Evolutionary conservation across 2,888 invertebrate genomes (phyloP).

Genomic region (Antheraea assamensis): DNA sequence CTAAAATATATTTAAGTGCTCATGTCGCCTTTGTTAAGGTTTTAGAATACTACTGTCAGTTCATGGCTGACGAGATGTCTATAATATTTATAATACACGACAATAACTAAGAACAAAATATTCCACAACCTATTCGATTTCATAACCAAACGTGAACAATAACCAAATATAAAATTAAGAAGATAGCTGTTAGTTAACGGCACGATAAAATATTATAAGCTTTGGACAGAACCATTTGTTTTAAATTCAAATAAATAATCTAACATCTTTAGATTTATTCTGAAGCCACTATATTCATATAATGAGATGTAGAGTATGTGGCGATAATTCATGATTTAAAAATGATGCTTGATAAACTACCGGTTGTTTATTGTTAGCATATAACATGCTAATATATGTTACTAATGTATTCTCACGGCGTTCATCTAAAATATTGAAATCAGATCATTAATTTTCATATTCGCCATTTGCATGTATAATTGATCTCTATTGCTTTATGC

Average conservation of each 20-base stretch:
- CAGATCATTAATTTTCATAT: conserved; percentile 41
- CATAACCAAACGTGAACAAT: background rate
- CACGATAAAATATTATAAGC: conserved; percentile 4
- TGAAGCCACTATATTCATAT: background rate
- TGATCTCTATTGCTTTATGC: conserved; percentile 20
- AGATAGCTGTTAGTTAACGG: background rate
- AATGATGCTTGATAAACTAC: background rate
- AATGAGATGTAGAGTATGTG: background rate
- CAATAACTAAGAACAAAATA: background rate
- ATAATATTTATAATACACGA: background rate
- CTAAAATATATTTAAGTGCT: background rate
- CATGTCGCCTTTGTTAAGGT: background rate
- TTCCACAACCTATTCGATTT: background rate
- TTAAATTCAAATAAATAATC: background rate
- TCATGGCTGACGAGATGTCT: background rate
- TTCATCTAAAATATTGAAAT: conserved; percentile 42
- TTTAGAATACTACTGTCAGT: background rate
- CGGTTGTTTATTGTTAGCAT: conserved; percentile 6
- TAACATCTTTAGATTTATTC: background rate
- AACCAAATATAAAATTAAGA: background rate
- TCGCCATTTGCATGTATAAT: conserved; percentile 34
- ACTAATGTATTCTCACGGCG: conserved; percentile 53
- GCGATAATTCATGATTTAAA: background rate
- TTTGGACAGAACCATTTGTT: conserved; percentile 4
- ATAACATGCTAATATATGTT: conserved; percentile 52